Conservation (phyloP, 2,113 vertebrate genomes). For the Alaudala cheleensis region DNA sequence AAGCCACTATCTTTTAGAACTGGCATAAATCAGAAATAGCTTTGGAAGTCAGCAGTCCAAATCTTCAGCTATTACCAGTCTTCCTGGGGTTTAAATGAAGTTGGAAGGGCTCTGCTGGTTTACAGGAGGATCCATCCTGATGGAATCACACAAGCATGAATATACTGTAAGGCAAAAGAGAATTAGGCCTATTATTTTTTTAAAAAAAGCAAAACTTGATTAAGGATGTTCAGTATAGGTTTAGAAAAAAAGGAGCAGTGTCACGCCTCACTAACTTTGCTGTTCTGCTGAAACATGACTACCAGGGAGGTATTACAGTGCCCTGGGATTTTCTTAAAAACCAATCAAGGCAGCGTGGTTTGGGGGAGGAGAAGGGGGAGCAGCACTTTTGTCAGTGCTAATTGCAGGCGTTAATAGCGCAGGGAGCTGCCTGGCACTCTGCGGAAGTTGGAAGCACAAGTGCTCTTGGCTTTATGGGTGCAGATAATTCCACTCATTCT, state of each 20-base stretch:
- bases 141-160: slow-evolving; percentile 48
- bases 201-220: slow-evolving; percentile 62
- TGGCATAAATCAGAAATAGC: background rate
- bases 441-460: background rate
- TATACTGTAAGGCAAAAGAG: slow-evolving; percentile 32
- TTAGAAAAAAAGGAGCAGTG: slow-evolving; percentile 37
- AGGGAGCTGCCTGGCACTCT: background rate
- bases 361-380: background rate
- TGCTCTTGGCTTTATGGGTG: background rate
- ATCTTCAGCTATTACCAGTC: background rate
- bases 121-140: background rate
- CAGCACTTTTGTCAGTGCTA: slow-evolving; percentile 15
- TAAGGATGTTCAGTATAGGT: slow-evolving; percentile 52
- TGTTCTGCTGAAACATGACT: slow-evolving; percentile 44
- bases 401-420: slow-evolving; percentile 19
- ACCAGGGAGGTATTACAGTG: background rate
- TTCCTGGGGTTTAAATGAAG: slow-evolving; percentile 22
- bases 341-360: background rate
- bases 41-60: background rate
- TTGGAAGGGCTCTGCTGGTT: background rate
- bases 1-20: background rate
- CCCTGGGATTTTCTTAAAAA: slow-evolving; percentile 13
- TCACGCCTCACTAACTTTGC: slow-evolving; percentile 39
- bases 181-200: slow-evolving; percentile 66
- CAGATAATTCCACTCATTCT: background rate